phyloP scores from a whole-genome alignment of 1,140 invertebrate species.

The Procambarus virginalis region DNA sequence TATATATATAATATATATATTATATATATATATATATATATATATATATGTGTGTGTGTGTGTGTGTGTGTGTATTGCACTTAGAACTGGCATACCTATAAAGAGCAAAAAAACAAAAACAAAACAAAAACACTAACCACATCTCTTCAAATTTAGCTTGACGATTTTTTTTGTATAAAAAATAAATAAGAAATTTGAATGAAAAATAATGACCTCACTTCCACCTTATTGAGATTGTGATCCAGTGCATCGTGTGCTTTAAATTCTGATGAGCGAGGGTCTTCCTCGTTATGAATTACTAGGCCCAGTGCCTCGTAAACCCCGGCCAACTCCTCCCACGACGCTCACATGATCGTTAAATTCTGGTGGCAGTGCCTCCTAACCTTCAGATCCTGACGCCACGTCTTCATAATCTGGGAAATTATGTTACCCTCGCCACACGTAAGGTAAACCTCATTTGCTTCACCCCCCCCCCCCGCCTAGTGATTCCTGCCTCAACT shows the following conservation, averaged over 20 bases:
- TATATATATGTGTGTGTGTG: too few relatives aligned
- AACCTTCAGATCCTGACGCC: not conserved
- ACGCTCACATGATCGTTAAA: constrained; percentile 2
- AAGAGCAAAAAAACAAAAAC: too few relatives aligned
- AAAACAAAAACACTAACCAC: not conserved
- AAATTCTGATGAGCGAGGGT: not conserved
- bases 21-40: too few relatives aligned
- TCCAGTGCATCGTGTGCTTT: not conserved
- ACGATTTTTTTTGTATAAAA: not conserved
- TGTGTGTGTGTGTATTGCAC: too few relatives aligned
- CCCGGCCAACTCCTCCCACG: not conserved
- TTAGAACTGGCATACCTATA: too few relatives aligned
- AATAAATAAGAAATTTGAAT: too few relatives aligned
- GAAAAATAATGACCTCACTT: too few relatives aligned
- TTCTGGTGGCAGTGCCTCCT: not conserved
- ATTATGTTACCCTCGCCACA: not conserved
- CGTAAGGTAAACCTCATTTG: not conserved
- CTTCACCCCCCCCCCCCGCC: too few relatives aligned
- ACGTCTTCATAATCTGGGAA: not conserved
- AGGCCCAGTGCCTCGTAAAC: not conserved
- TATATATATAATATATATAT: too few relatives aligned
- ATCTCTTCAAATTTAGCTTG: not conserved
- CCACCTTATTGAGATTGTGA: not conserved
- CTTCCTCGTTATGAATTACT: not conserved
- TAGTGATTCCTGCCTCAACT: too few relatives aligned